Percentiles rank a stretch among this genome's conserved stretches.
These are phyloP conservation scores for Varanus salvator DNA, from an alignment of 2,113 vertebrate genomes.

Conservation along the genomic window DNA sequence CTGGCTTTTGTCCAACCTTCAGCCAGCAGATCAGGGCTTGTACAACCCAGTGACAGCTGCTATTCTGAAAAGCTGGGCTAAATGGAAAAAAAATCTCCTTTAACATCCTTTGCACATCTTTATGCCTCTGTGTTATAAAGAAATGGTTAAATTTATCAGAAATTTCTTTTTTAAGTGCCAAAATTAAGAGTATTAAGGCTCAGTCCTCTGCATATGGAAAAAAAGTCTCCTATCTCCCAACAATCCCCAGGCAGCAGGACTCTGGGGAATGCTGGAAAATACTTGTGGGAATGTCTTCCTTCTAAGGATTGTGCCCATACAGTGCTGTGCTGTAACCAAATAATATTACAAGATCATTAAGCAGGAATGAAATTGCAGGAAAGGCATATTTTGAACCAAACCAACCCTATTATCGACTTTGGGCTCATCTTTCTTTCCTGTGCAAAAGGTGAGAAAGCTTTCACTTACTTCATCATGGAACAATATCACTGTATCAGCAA, in stretches of 20 bases:
- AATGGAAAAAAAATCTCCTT: not conserved
- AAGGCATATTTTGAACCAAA: not conserved
- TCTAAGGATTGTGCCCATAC: not conserved
- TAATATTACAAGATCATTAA: not conserved
- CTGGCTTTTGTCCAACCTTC: not conserved
- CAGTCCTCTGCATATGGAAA: too few species aligned
- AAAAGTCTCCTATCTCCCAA: too few species aligned
- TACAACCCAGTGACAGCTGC: slow-evolving; percentile 11
- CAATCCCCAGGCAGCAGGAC: too few species aligned
- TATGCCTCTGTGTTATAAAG: not conserved
- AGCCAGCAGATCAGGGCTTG: slow-evolving; percentile 11
- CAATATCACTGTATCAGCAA: not conserved
- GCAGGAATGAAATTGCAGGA: not conserved
- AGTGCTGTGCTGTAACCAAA: not conserved
- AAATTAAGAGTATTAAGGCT: not conserved
- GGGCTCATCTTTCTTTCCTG: not conserved
- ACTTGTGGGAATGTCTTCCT: too few species aligned
- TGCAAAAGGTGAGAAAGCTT: not conserved
- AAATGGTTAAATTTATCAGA: not conserved
- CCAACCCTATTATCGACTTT: not conserved
- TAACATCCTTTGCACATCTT: not conserved
- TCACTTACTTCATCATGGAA: not conserved
- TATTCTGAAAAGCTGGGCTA: not conserved
- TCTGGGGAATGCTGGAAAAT: too few species aligned
- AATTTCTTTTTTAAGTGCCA: not conserved